Evolutionary conservation across 2,113 vertebrate species (phyloP), one percentile per base, ranked within the genome.

Genomic region (Apteryx mantelli): DNA sequence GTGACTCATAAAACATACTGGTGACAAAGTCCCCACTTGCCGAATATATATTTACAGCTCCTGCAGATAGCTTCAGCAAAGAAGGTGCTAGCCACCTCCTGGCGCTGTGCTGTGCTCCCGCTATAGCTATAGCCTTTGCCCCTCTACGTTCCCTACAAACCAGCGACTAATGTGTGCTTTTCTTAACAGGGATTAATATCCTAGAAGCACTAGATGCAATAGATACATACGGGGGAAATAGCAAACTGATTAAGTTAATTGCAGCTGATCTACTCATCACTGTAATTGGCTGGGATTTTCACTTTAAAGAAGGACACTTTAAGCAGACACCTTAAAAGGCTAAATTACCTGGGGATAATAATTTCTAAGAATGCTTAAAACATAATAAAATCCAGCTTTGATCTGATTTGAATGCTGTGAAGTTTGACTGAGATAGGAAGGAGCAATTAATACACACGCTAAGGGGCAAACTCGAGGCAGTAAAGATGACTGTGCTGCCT

Each of bases 281-380:
- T 46, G 44, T 91, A 95, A 94, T 78, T 88, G 58, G 21, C 3
- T 66, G 74, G 48, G 58, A 79, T 93, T 97, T 95, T 96, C 58
- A 50, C 73, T 95, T 74, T 87, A 81, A 96, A 93, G 86, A 78
- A 1, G 9, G 66, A 75, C 93, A 82, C 60, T 75, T 97, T 84
- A 88, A 90, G 77, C 68, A 89, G 10, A 8, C 21, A 81, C 50
- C 75, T 89, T 94, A 85, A 85, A 96, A 94, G 28, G 69, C 20
- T 13, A 93, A 86, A 93, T 89, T 94, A 77, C 40, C 30, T 89
- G 60, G n/a, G 87, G 73, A 94, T 86, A 94, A 84, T 88, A 94
- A 94, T 96, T 95, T 64, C 30, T 58, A 68, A 66, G 71, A 86
- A 94, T 53, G 75, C 36, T 86, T 93, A 82, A 96, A 97, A 85